Evolutionary conservation across 2,113 vertebrate species (phyloP).

Genomic region (Sminthopsis crassicaudata): DNA sequence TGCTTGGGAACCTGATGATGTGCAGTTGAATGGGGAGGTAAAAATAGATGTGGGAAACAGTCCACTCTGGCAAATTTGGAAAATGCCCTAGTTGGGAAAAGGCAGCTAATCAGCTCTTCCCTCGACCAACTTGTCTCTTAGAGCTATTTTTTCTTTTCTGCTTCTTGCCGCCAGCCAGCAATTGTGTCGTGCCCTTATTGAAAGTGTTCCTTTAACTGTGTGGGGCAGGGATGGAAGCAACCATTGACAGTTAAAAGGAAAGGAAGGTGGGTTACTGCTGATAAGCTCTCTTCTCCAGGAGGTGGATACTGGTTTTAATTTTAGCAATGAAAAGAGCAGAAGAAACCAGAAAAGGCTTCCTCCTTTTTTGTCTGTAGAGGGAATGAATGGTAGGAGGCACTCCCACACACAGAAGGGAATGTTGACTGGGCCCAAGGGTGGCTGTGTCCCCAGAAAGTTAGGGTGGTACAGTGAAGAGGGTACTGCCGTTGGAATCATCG

Average conservation of each 20-base stretch:
- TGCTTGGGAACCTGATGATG: constrained; percentile 4
- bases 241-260: background rate
- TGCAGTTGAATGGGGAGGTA: background rate
- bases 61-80: background rate
- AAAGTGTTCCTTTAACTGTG: background rate
- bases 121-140: background rate
- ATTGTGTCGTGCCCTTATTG: background rate
- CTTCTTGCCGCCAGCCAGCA: background rate
- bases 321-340: background rate
- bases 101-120: background rate
- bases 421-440: background rate
- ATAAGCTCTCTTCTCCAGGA: background rate
- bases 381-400: constrained; percentile 4
- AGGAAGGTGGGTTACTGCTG: constrained; percentile 3
- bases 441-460: background rate
- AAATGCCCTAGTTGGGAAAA: background rate
- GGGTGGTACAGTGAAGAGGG: background rate
- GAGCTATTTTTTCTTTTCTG: background rate
- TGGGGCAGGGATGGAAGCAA: background rate
- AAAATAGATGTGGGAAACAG: constrained; percentile 10
- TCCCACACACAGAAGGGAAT: background rate
- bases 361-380: background rate
- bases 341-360: background rate
- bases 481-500: background rate
- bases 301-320: constrained; percentile 1